These are phyloP conservation scores for Pollachius pollachius DNA, from an alignment of 2,113 vertebrate species.

Conservation along the genomic window DNA sequence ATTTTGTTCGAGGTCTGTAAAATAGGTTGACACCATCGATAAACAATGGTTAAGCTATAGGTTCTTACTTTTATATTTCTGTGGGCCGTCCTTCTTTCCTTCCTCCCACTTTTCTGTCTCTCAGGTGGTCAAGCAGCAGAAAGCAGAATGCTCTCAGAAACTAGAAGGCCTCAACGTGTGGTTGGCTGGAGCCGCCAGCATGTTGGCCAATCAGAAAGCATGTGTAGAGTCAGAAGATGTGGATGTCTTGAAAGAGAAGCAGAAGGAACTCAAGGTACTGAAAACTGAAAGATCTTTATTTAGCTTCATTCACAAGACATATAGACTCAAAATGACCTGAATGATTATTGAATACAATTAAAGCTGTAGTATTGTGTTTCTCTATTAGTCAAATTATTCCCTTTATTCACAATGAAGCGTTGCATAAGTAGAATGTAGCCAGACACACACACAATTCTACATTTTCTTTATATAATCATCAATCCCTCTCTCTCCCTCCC, in stretches of 20 bases:
- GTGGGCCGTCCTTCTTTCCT: not conserved
- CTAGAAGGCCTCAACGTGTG: conserved; percentile 83
- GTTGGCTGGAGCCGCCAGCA: conserved; percentile 79
- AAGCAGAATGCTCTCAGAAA: conserved; percentile 82
- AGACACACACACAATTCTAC: too few species aligned
- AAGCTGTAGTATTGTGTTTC: not conserved
- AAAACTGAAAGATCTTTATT: not conserved
- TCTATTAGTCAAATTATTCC: not conserved
- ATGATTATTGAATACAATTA: too few species aligned
- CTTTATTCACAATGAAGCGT: too few species aligned
- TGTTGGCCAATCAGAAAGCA: conserved; percentile 71
- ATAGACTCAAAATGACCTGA: too few species aligned
- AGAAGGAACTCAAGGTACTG: conserved; percentile 83
- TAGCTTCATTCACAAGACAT: not conserved
- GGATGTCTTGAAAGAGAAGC: conserved; percentile 77
- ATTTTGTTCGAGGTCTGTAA: too few species aligned
- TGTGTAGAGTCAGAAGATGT: conserved; percentile 72
- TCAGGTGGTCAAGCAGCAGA: conserved; percentile 90
- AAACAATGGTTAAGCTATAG: too few species aligned
- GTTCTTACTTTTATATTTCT: too few species aligned
- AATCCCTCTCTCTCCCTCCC: not conserved
- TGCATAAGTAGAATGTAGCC: too few species aligned
- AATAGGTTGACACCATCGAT: too few species aligned
- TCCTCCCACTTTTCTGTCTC: not conserved
- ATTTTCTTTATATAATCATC: too few species aligned